Conservation (phyloP, 2,888 invertebrate species). For the Stenotaenia linearis region DNA sequence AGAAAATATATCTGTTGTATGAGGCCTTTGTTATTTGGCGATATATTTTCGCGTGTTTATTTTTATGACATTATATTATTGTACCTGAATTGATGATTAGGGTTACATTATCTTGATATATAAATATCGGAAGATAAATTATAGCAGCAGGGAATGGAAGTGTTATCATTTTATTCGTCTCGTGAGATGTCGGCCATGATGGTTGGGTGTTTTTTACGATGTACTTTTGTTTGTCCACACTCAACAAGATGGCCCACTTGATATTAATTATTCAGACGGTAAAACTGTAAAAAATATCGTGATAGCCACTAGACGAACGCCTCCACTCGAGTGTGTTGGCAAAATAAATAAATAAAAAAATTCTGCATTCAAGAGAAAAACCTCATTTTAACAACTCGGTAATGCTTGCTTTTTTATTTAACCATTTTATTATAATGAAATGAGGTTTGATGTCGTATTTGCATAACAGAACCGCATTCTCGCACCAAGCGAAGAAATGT, state of each 20-base stretch:
- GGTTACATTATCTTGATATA: background rate
- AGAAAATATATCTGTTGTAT: background rate
- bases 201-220: constrained; percentile 21
- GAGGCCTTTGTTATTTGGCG: background rate
- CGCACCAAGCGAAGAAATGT: too few species aligned
- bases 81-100: background rate
- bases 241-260: constrained; percentile 23
- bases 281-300: constrained; percentile 16
- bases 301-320: background rate
- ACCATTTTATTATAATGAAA: background rate
- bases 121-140: background rate
- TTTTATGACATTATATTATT: background rate
- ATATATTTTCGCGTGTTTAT: background rate
- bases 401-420: background rate
- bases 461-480: too few species aligned
- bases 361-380: background rate
- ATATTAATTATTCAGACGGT: constrained; percentile 26
- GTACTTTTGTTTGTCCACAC: constrained; percentile 26
- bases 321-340: background rate
- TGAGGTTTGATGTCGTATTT: background rate
- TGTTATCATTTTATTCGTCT: constrained; percentile 23
- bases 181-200: constrained; percentile 17
- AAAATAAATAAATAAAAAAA: background rate
- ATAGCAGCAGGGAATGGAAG: background rate
- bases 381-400: background rate